Conservation (phyloP, 2,113 vertebrate species). For the Zosterops hypoxanthus region DNA sequence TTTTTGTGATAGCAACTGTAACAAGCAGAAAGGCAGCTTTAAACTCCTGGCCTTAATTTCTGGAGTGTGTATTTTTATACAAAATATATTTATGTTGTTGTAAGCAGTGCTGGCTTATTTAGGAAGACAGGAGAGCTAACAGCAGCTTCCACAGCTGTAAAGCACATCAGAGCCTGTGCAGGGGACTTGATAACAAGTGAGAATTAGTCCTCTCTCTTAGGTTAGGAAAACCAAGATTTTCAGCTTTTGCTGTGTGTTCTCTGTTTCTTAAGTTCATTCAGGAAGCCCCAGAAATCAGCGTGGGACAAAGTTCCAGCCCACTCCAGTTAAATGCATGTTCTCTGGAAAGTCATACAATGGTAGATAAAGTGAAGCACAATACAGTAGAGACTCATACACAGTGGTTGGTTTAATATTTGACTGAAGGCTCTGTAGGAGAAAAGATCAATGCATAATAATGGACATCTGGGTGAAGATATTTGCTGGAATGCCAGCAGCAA, state of each 20-base stretch:
- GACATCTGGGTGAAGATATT: not conserved
- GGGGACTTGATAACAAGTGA: not conserved
- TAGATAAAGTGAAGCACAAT: not conserved
- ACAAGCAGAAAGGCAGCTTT: not conserved
- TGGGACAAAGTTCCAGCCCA: not conserved
- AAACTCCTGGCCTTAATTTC: not conserved
- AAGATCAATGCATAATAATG: not conserved
- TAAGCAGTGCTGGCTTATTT: not conserved
- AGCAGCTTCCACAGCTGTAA: not conserved
- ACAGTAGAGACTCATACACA: not conserved
- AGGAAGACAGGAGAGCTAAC: not conserved
- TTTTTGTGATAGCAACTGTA: not conserved
- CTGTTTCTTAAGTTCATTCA: not conserved
- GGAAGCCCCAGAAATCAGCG: not conserved
- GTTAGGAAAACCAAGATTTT: not conserved
- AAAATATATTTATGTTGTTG: not conserved
- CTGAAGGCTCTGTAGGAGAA: not conserved
- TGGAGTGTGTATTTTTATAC: not conserved
- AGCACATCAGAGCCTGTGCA: not conserved
- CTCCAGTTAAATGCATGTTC: not conserved
- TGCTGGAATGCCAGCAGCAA: not conserved
- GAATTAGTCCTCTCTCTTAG: not conserved
- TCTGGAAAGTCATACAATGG: not conserved
- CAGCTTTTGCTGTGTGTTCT: not conserved
- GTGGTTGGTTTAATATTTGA: not conserved